These are phyloP conservation scores for Pristis pectinata DNA, from an alignment of 2,797 vertebrate genomes.

Conservation along the genomic window DNA sequence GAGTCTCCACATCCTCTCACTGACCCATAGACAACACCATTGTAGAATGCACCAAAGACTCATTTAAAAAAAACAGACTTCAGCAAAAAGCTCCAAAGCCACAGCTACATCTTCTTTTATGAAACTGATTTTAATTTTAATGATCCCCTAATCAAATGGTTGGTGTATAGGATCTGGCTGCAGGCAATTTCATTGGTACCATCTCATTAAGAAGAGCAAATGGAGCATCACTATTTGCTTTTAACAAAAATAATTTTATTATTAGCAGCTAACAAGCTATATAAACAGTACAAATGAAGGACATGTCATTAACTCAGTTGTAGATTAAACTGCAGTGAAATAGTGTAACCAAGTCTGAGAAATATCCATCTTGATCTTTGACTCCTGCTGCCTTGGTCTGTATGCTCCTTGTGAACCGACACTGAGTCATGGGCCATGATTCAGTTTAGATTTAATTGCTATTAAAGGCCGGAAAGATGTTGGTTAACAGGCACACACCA, in stretches of 20 bases:
- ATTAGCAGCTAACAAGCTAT: neutral
- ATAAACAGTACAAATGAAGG: neutral
- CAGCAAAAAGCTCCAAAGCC: neutral
- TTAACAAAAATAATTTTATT: neutral
- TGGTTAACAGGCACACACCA: neutral
- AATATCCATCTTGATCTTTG: neutral
- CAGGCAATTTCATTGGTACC: neutral
- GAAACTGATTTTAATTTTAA: neutral
- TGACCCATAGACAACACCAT: too few relatives aligned
- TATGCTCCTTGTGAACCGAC: too few relatives aligned
- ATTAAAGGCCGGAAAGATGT: neutral
- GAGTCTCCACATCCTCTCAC: too few relatives aligned
- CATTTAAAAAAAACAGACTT: neutral
- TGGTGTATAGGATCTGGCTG: neutral
- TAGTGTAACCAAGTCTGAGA: neutral
- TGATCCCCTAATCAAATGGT: neutral
- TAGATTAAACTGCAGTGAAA: neutral
- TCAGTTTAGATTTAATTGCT: neutral
- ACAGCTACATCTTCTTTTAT: neutral
- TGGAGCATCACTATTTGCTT: neutral
- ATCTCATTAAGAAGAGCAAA: neutral
- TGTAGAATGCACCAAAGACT: too few relatives aligned
- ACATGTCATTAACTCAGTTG: neutral
- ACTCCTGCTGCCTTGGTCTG: too few relatives aligned
- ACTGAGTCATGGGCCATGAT: neutral